Evolutionary conservation across 2,113 vertebrate genomes (phyloP), one percentile per base, ranked within the genome.

Genomic region (Semnopithecus entellus): DNA sequence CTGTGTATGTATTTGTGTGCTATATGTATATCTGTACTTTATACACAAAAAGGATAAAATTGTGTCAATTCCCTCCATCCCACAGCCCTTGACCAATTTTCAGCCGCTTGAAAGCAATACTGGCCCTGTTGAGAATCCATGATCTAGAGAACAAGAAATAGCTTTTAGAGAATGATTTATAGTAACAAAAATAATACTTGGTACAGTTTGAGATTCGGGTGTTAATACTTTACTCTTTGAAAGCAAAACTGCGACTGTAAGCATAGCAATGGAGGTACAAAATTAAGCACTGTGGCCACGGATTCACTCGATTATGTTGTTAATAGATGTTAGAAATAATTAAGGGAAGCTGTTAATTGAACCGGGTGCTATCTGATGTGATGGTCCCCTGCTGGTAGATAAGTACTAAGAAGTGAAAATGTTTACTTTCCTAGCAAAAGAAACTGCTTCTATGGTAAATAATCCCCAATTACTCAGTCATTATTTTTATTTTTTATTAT

Each of bases 281-380:
- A 82, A 78, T 40, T 81, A 55, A 48, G 20, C 79, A 22, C 16
- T 38, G 13, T 57, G n/a, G 40, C 68, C 52, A 23, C 66, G 55
- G 82, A 94, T 61, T 14, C 61, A 57, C 59, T 95, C 18, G 16
- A 66, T 78, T 78, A 61, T 75, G 50, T 87, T n/a, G 72, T 78
- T 95, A 79, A 61, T 88, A 66, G 50, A 85, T 85, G 96, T 59
- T 50, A 76, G 84, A 80, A 90, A 80, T 66, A 95, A 84, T 93
- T 92, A 95, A 95, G 78, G n/a, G 78, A 25, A 75, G 72, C 78
- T 81, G 66, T 88, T 95, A 91, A 97, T 55, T 94, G 90, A 90
- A 38, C 27, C 8, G 73, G 25, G 14, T 1, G 11, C 68, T 80
- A 3, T 88, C 72, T 55, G 50, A 38, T 76, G 48, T 59, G 48